Evolutionary conservation across 2,797 vertebrate genomes (phyloP), one percentile per base, ranked within the genome.

Genomic region (Acestrorhynchus altus): DNA sequence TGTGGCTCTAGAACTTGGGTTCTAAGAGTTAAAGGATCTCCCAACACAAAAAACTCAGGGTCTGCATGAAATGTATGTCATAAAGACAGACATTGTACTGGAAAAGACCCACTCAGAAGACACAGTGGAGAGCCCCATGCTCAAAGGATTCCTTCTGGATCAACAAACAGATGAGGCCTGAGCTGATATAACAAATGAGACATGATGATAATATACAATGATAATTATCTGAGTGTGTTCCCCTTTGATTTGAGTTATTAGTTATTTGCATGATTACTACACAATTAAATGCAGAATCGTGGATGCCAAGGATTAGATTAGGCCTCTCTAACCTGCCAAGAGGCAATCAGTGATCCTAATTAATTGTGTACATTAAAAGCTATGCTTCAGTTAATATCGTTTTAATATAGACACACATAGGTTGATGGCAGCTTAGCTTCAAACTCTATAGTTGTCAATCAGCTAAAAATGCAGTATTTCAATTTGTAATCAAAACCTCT

Each of bases 231-330:
- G 49, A 24, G 46, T 26, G 9, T 49, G 47, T 39, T 80, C 65
- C 73, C 60, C 59, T 68, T 77, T 80, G 39, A 66, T 77, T 52
- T 72, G 26, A 57, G 47, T 47, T 80, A 75, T 74, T 71, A 52
- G 74, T 65, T 67, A 72, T 76, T 72, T 76, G 72, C 77, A 72
- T 72, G 67, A 80, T 82, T 82, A 78, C 56, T 72, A 51, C 31
- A 74, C 66, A 77, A 80, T 82, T 70, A 78, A 74, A 78, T 77
- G 71, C 74, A 78, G 57, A 80, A 69, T 82, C 78, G 71, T 39
- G 63, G 65, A 35, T 49, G 42, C 78, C 57, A 82, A 68, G 46
- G 49, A 82, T 84, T 80, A 78, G 80, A 82, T 80, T 82, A 80
- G 78, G 77, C 74, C 12, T 35, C 54, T 64, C 44, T 80, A 80